phyloP scores from a whole-genome alignment of 2,797 vertebrate genomes.

The Benthosema pterotum region DNA sequence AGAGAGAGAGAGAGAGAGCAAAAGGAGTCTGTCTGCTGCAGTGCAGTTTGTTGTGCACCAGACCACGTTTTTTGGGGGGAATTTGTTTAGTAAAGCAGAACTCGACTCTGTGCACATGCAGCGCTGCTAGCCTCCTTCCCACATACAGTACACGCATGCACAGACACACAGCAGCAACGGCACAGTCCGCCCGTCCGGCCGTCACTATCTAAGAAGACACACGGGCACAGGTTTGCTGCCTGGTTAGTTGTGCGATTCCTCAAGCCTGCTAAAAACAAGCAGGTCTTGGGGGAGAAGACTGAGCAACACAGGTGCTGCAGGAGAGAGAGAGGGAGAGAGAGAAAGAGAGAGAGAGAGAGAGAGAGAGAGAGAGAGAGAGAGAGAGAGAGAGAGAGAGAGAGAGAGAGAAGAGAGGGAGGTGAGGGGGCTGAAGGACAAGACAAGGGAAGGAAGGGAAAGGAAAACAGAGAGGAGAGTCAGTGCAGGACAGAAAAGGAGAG shows the following conservation, averaged over 20 bases:
- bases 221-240: conserved; percentile 43
- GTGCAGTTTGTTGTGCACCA: neutral
- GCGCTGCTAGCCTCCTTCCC: too few relatives aligned
- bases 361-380: neutral
- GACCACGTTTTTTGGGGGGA: too few relatives aligned
- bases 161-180: neutral
- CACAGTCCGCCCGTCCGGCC: conserved; percentile 15
- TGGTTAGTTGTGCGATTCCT: conserved; percentile 49
- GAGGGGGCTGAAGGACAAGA: neutral
- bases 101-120: too few relatives aligned
- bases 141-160: too few relatives aligned
- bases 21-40: conserved; percentile 12
- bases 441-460: conserved; percentile 18
- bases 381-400: conserved; percentile 11
- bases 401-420: conserved; percentile 14
- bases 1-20: conserved; percentile 48
- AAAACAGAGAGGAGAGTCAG: too few relatives aligned
- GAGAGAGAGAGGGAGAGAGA: conserved; percentile 11
- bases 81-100: too few relatives aligned
- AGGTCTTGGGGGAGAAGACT: conserved; percentile 40
- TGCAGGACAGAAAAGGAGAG: too few relatives aligned
- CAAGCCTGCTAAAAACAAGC: conserved; percentile 38
- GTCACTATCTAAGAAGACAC: conserved; percentile 24
- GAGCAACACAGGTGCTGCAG: conserved; percentile 75
- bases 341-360: conserved; percentile 12